Conservation (phyloP, 2,888 invertebrate species). For the Mylabris sibirica region DNA sequence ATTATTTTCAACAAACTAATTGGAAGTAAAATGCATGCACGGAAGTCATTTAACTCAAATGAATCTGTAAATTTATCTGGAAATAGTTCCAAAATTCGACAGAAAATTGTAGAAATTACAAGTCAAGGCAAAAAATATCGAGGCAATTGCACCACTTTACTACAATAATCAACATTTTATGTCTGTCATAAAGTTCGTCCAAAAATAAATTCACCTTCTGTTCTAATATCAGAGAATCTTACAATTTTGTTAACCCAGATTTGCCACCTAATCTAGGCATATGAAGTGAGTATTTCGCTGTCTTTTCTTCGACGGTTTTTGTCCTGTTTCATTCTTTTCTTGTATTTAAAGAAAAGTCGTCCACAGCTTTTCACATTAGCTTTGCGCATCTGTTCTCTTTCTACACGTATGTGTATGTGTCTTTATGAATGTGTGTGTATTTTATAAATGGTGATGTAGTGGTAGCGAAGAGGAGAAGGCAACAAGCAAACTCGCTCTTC, state of each 20-base stretch:
- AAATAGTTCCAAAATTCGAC: too few species aligned
- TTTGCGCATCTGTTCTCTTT: slow-evolving; percentile 30
- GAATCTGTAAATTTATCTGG: too few species aligned
- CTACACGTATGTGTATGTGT: too few species aligned
- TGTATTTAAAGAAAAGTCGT: slow-evolving; percentile 10
- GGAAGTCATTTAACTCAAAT: too few species aligned
- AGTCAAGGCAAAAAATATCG: too few species aligned
- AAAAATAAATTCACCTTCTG: not conserved
- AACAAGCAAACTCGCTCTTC: not conserved
- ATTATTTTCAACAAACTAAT: too few species aligned
- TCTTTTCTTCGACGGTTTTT: not conserved
- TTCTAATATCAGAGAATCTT: not conserved
- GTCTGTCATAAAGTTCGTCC: not conserved
- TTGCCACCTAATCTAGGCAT: not conserved
- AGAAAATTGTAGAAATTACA: too few species aligned
- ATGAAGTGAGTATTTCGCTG: not conserved
- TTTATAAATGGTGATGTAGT: slow-evolving; percentile 5
- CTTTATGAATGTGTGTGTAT: not conserved
- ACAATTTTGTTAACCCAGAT: not conserved
- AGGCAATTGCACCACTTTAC: not conserved
- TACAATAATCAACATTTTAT: not conserved
- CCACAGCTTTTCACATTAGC: slow-evolving; percentile 14
- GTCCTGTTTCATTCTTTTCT: not conserved
- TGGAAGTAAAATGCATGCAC: too few species aligned
- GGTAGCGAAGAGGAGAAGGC: slow-evolving; percentile 6